These are phyloP conservation scores for Enteromius paludinosus DNA, from an alignment of 2,797 vertebrate genomes.

Conservation along the genomic window DNA sequence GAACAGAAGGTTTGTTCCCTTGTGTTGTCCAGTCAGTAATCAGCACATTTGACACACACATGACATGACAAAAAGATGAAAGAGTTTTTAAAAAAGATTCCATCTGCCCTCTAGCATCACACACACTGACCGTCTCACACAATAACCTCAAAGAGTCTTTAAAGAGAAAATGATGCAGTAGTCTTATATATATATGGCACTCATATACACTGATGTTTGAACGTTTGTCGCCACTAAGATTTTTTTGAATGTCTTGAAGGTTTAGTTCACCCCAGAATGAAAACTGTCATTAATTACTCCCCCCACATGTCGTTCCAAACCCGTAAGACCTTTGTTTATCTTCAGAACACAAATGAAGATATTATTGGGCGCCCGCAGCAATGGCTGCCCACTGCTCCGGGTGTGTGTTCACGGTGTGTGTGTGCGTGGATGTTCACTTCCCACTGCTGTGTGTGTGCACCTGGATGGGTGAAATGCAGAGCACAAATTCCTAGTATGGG, in stretches of 20 bases:
- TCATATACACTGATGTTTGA: not conserved
- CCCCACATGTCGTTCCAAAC: too few species aligned
- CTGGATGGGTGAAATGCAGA: too few species aligned
- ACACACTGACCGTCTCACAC: constrained; percentile 57
- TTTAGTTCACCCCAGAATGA: too few species aligned
- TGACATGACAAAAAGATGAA: constrained; percentile 71
- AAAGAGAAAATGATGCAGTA: not conserved
- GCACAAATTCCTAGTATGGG: too few species aligned
- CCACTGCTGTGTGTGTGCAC: too few species aligned
- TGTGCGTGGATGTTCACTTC: too few species aligned
- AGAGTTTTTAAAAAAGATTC: constrained; percentile 66
- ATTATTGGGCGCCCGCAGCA: too few species aligned
- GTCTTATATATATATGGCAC: not conserved
- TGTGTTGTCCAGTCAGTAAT: constrained; percentile 70
- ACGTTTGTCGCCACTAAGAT: not conserved
- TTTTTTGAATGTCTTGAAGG: not conserved
- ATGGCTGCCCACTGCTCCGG: too few species aligned
- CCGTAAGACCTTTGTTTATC: too few species aligned
- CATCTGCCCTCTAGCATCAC: constrained; percentile 69
- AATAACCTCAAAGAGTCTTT: constrained; percentile 65
- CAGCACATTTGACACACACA: constrained; percentile 80
- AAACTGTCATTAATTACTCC: too few species aligned
- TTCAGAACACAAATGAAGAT: too few species aligned
- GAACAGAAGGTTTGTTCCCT: constrained; percentile 49
- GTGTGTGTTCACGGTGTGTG: too few species aligned